Percentiles rank a stretch among this genome's conserved stretches.
Evolutionary conservation across 2,113 vertebrate species (phyloP).

Genomic region (Rhagologus leucostigma): DNA sequence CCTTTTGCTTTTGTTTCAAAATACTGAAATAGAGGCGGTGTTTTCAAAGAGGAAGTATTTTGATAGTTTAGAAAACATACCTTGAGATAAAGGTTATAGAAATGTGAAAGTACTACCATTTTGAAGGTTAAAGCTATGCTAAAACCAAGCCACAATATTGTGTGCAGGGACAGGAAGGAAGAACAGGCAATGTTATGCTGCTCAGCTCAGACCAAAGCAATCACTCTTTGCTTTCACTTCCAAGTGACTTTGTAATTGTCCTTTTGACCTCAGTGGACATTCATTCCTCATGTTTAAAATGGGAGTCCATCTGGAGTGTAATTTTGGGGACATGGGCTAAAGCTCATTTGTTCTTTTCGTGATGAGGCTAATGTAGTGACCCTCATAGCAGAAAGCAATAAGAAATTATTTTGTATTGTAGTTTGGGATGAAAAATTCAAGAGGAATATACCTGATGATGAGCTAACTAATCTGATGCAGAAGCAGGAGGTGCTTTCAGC

Average conservation of each 20-base stretch:
- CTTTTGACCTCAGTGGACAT: background rate
- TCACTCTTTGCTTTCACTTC: background rate
- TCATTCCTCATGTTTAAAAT: background rate
- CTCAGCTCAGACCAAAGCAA: background rate
- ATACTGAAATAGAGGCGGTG: background rate
- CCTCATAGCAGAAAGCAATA: background rate
- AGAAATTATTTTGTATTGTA: background rate
- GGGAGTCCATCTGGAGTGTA: background rate
- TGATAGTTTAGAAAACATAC: background rate
- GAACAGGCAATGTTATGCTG: background rate
- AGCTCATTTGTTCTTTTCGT: background rate
- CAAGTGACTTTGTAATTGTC: background rate
- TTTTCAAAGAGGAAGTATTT: background rate
- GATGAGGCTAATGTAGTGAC: background rate
- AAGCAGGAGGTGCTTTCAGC: background rate
- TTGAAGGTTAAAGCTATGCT: background rate
- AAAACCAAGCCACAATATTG: background rate
- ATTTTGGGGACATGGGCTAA: background rate
- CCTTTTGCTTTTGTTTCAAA: constrained; percentile 9
- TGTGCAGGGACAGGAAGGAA: background rate
- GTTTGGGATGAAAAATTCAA: background rate
- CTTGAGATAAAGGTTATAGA: background rate
- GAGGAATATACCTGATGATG: background rate
- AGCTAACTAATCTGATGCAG: background rate
- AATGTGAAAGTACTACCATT: background rate